phyloP scores from a whole-genome alignment of 2,113 vertebrate genomes.

The Leptobrachium leishanense region DNA sequence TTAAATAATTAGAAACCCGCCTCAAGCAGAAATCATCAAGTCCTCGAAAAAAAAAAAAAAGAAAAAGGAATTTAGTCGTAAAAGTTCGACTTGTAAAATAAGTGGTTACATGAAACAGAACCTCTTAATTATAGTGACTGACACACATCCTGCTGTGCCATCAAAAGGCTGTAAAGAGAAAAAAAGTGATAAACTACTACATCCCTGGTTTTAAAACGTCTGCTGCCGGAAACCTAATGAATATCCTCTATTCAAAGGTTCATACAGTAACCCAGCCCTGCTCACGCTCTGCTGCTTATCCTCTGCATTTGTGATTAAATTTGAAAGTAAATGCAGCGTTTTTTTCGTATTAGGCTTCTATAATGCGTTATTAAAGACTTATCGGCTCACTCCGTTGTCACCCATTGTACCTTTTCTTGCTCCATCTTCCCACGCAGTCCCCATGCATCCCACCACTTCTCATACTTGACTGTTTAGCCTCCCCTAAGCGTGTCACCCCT shows the following conservation, averaged over 20 bases:
- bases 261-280: not conserved
- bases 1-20: not conserved
- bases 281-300: not conserved
- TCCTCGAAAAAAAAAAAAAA: not conserved
- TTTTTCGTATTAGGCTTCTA: no score
- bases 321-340: no score
- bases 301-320: not conserved
- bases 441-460: no score
- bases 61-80: not conserved
- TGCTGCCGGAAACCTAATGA: not conserved
- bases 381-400: no score
- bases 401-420: no score
- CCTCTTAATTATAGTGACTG: constrained; percentile 1
- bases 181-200: not conserved
- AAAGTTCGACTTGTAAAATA: not conserved
- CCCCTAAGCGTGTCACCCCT: no score
- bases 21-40: not conserved
- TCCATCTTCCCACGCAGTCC: no score
- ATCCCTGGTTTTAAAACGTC: not conserved
- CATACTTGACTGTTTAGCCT: no score
- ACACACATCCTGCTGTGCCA: constrained; percentile 14
- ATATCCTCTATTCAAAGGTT: not conserved
- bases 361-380: no score
- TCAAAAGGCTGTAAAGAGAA: not conserved
- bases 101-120: not conserved